Conservation (phyloP, 2,888 invertebrate species). For the Cetonia aurata region DNA sequence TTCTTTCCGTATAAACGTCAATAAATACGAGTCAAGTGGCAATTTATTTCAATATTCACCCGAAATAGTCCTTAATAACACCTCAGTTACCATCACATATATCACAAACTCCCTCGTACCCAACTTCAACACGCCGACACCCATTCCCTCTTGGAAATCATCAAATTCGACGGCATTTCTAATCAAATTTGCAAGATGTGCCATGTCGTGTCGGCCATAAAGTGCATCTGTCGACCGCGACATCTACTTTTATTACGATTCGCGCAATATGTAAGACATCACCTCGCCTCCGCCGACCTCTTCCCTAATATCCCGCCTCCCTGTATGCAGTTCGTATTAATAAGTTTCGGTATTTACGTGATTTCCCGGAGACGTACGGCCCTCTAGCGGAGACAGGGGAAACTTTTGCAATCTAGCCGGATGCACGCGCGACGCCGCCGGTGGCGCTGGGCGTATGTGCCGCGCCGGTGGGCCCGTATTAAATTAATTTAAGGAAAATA, state of each 20-base stretch:
- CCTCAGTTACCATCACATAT: slow-evolving; percentile 1
- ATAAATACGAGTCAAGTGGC: no score
- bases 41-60: slow-evolving; percentile 4
- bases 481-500: slow-evolving; percentile 39
- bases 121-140: neutral
- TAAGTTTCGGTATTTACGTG: slow-evolving; percentile 47
- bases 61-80: neutral
- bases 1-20: no score
- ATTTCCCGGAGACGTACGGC: slow-evolving; percentile 25
- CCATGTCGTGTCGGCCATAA: slow-evolving; percentile 50
- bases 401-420: slow-evolving; percentile 30
- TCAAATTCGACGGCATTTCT: slow-evolving; percentile 43
- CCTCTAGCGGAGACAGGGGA: neutral
- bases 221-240: slow-evolving; percentile 53
- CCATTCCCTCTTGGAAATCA: slow-evolving; percentile 20
- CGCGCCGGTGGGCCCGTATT: slow-evolving; percentile 18
- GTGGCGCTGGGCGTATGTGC: no score
- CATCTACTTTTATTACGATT: slow-evolving; percentile 53
- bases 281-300: slow-evolving; percentile 15
- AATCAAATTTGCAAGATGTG: slow-evolving; percentile 46
- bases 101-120: slow-evolving; percentile 1
- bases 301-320: slow-evolving; percentile 45
- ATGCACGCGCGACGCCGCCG: slow-evolving; percentile 5
- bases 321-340: slow-evolving; percentile 53
- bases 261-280: slow-evolving; percentile 55